Evolutionary conservation across 2,888 invertebrate species (phyloP), one percentile per base, ranked within the genome.

Genomic region (Drosophila histrio): DNA sequence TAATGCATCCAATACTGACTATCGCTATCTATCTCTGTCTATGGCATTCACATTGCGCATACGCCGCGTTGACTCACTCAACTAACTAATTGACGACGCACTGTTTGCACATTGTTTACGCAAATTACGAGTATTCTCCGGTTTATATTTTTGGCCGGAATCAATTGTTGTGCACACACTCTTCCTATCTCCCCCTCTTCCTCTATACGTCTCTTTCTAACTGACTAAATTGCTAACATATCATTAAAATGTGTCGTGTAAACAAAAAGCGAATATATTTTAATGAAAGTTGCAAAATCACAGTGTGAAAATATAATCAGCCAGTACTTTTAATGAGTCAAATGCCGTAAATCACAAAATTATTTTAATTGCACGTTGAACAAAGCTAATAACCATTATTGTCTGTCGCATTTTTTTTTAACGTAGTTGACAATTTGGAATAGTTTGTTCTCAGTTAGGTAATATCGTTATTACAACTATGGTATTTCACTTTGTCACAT

Each of bases 1-100:
- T 2, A 17, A 13, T 24, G 21, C 6, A 19, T 13, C 44, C 19
- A 46, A 11, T 9, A 21, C 2, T 13, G 9, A 26, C 2, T 11
- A 11, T 44, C 11, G 1, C 2, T 17, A 4, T n/a, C 3, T 11
- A 2, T 15, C 22, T 13, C 19, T 3, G 2, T 21, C 11, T 3
- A 22, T 36, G 8, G n/a, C 8, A 32, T 17, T 2, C 8, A 28
- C 17, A 74, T 47, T 76, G 47, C 60, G 70, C 47, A 75, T 65
- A 70, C 73, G 73, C 50, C 57, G 15, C 34, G n/a, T 61, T 34
- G 43, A 47, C 41, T 36, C 59, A 22, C 17, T 28, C n/a, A 26
- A 30, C 28, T 38, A 9, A 3, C 22, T 30, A 38, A 38, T 24
- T 36, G 24, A 15, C n/a, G 9, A 32, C 15, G 24, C 44, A 44